Base-by-base conservation (phyloP, 2,797 vertebrate genomes). In the Helicolenus hilgendorfi region DNA sequence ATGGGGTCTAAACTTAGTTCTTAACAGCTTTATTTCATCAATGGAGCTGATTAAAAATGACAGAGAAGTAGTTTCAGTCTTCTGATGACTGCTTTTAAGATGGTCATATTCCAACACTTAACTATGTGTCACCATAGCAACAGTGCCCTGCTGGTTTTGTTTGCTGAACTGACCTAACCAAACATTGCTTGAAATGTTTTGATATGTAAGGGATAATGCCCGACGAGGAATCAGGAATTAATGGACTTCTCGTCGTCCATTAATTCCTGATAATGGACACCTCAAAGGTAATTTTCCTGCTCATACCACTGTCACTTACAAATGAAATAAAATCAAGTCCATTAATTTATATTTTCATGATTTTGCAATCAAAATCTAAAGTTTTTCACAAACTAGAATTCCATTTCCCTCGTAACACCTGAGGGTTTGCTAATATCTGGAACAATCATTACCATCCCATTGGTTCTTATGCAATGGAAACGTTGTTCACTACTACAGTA, bases 1-100 rank as follows among this genome's bases (percentile, higher is more conserved):
- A 27, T 45, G 45, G 83, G 72, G 33, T 56, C 11, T 15, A 53
- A 74, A 27, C 33, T 79, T 79, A 63, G 60, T 71, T 83, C 20
- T 73, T 29, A 63, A 36, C 60, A n/a, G 67, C 33, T 53, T 84
- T 4, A 87, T 83, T 84, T 81, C 74, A 82, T 49, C 11, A 69
- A 5, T 5, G 0, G 70, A 58, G 65, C 22, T 74, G 13, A 45
- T 60, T 31, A 7, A 63, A 63, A 62, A 58, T 55, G 2, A 53
- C 2, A 33, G 36, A 78, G 11, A 49, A 49, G 29, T 84, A 24
- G 55, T 60, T 85, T 79, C 7, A 22, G 1, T 88, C 7, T 33
- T 71, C n/a, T 36, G 11, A 26, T 67, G 24, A 14, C 2, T 56
- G 22, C 29, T 71, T 74, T 63, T 18, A 53, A 55, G 36, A 49